Percentiles rank a stretch among this genome's conserved stretches.
These are phyloP conservation scores for Oophaga sylvatica DNA, from an alignment of 2,797 vertebrate species.

Conservation along the genomic window DNA sequence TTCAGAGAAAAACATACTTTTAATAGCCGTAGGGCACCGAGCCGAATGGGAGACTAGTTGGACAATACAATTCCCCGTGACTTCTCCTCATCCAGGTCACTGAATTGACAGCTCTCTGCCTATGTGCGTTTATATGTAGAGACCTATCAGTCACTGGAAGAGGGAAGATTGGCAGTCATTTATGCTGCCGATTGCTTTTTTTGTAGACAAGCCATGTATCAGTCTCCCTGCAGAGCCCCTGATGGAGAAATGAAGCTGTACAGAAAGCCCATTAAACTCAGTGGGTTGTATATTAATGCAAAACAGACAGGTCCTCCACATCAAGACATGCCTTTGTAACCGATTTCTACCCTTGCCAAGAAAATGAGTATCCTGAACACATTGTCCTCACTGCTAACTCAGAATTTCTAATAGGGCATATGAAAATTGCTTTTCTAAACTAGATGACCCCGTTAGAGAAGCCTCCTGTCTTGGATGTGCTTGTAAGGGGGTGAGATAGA, in stretches of 20 bases:
- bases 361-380: no score
- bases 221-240: background rate
- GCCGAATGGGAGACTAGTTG: no score
- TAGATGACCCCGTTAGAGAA: background rate
- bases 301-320: background rate
- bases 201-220: background rate
- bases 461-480: background rate
- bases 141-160: no score
- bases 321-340: background rate
- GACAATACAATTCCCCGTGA: no score
- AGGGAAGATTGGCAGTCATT: no score
- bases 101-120: no score
- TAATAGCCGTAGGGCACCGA: no score
- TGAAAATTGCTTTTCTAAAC: background rate
- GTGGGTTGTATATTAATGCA: background rate
- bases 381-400: background rate
- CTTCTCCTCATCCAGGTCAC: no score
- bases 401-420: background rate
- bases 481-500: no score
- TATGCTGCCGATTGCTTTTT: no score
- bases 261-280: background rate
- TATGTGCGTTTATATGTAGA: no score
- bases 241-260: background rate
- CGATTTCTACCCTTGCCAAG: background rate
- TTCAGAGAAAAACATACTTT: no score